Conservation (phyloP, 2,888 invertebrate species). For the Dasysyrphus tricinctus region DNA sequence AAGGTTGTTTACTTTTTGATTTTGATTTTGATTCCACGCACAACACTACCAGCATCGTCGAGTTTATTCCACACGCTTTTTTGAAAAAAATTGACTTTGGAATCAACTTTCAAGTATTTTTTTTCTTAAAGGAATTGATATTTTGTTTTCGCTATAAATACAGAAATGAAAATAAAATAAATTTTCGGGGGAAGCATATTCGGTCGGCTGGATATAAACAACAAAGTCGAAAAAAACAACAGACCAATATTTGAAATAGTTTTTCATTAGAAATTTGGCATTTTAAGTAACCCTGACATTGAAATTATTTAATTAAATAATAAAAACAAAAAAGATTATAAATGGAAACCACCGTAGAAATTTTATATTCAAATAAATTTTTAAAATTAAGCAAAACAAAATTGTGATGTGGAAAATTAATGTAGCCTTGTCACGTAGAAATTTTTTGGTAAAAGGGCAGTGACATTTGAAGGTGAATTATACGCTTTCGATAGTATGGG, state of each 20-base stretch:
- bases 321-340: neutral
- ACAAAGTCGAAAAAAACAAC: conserved; percentile 18
- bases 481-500: neutral
- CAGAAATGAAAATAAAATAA: conserved; percentile 10
- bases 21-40: conserved; percentile 8
- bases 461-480: conserved; percentile 22
- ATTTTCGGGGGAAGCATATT: conserved; percentile 3
- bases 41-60: neutral
- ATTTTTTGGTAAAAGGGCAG: conserved; percentile 29
- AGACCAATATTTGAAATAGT: neutral
- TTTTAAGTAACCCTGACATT: conserved; percentile 57
- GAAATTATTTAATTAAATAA: conserved; percentile 6
- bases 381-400: neutral
- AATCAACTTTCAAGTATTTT: conserved; percentile 8
- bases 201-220: conserved; percentile 19
- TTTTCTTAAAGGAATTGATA: neutral
- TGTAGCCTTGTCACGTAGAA: neutral
- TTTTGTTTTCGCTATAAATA: neutral
- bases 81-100: conserved; percentile 16
- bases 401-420: conserved; percentile 14
- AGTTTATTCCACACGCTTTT: neutral
- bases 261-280: neutral
- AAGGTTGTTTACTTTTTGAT: conserved; percentile 36
- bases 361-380: neutral
- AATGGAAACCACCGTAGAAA: neutral